phyloP scores from a whole-genome alignment of 2,888 invertebrate genomes.

The Eristalinus sepulchralis region DNA sequence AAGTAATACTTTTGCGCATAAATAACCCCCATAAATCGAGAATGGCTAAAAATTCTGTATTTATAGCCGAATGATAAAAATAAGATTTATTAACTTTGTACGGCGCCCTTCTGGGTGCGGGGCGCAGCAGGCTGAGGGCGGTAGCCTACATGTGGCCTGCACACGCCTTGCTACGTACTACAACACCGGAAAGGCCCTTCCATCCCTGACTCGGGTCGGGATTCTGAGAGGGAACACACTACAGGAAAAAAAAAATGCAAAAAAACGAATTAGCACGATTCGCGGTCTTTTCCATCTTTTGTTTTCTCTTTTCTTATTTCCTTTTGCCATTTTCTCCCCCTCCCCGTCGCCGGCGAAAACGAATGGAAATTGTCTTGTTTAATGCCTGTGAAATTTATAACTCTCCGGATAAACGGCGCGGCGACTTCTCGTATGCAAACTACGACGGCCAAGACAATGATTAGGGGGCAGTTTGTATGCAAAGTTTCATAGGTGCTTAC shows the following conservation, averaged over 20 bases:
- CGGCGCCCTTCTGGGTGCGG: slow-evolving; percentile 43
- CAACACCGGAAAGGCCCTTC: slow-evolving; percentile 27
- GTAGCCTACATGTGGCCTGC: slow-evolving; percentile 50
- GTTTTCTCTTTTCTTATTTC: neutral
- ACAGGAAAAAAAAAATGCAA: slow-evolving; percentile 8
- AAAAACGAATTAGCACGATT: slow-evolving; percentile 60
- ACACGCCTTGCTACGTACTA: slow-evolving; percentile 13
- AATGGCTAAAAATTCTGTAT: slow-evolving; percentile 81
- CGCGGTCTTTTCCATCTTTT: slow-evolving; percentile 9
- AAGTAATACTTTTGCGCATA: slow-evolving; percentile 78
- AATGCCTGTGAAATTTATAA: slow-evolving; percentile 64
- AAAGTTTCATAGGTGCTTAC: slow-evolving; percentile 65
- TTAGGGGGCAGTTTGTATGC: slow-evolving; percentile 65
- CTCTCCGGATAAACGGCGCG: slow-evolving; percentile 48
- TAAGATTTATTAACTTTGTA: slow-evolving; percentile 81
- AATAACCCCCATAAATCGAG: slow-evolving; percentile 81
- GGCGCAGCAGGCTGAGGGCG: neutral
- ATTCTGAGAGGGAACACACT: neutral
- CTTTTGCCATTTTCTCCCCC: neutral
- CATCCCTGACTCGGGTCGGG: neutral
- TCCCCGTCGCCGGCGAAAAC: slow-evolving; percentile 2
- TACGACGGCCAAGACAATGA: slow-evolving; percentile 51
- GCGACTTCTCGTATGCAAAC: slow-evolving; percentile 46
- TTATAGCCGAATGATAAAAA: slow-evolving; percentile 81
- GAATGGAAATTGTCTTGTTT: slow-evolving; percentile 58